These are phyloP conservation scores for Rallus limicola DNA, from an alignment of 2,113 vertebrate genomes.

Conservation along the genomic window DNA sequence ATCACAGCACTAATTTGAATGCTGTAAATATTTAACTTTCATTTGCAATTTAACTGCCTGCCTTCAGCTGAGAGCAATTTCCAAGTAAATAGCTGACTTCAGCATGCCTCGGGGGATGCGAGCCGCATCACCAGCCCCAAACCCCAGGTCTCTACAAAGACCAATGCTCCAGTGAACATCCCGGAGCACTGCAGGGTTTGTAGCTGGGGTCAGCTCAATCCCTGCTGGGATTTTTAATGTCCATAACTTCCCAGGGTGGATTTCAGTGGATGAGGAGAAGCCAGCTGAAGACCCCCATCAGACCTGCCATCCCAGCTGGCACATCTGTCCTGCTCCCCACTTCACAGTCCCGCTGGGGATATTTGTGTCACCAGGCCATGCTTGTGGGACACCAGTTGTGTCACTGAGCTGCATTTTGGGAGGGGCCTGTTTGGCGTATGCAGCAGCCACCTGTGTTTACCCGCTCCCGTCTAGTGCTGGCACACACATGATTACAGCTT, in stretches of 20 bases:
- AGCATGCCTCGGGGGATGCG: fast-evolving
- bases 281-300: background rate
- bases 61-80: background rate
- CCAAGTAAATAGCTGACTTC: background rate
- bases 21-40: conserved; percentile 22
- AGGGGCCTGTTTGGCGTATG: background rate
- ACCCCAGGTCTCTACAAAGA: background rate
- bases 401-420: background rate
- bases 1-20: background rate
- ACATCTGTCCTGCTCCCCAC: background rate
- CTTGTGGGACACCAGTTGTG: background rate
- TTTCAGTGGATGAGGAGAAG: background rate
- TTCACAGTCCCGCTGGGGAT: background rate
- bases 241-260: background rate
- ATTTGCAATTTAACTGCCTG: background rate
- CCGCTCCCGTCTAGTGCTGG: background rate
- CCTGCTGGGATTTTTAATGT: background rate
- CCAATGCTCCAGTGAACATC: background rate
- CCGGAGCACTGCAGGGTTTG: fast-evolving
- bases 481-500: background rate
- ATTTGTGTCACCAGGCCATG: background rate
- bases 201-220: background rate
- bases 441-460: conserved; percentile 38
- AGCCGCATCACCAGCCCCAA: background rate
- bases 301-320: background rate